Evolutionary conservation across 2,888 invertebrate species (phyloP), one percentile per base, ranked within the genome.

Genomic region (Drosophila macrospina): DNA sequence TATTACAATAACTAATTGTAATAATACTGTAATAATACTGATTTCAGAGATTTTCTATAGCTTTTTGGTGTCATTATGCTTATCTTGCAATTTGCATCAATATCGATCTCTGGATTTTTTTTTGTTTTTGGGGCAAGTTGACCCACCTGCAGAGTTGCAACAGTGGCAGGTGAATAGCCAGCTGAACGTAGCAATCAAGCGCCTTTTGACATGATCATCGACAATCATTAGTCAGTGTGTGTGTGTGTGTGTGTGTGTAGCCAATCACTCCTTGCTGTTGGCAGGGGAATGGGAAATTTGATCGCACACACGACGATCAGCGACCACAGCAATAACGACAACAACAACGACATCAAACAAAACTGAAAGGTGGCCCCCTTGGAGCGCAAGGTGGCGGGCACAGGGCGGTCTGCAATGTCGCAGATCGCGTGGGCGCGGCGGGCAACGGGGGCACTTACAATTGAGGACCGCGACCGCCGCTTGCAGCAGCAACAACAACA

Each of bases 381-480:
- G 57, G 55, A 55, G 54, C 66, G 28, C 39, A 60, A 59, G 51
- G 44, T 32, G 45, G 45, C 16, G 28, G 59, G 42, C 24, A 47
- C 54, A 50, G 57, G 57, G 62, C 42, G 74, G 60, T 56, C 63
- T 50, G 48, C 52, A 42, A 60, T 61, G 48, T 45, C 42, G 37
- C 10, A 15, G 50, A 44, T 36, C 57, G 78, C 56, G 75, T 61
- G 75, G 70, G 68, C 57, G 67, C 67, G 50, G 62, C 30, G 56
- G 41, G 47, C 62, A 62, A 32, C 30, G 61, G 37, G 52, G 34
- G 64, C 56, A 64, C 62, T 66, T 69, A 64, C 75, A 71, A 80
- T 80, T 75, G 82, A 79, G 61, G 76, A 75, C 79, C 64, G 75
- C 78, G 74, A 70, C 68, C 84, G 64, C 55, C 47, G 77, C 73